Percentiles rank a stretch among this genome's conserved stretches.
phyloP scores from a whole-genome alignment of 1,140 invertebrate species.

The Periplaneta americana region DNA sequence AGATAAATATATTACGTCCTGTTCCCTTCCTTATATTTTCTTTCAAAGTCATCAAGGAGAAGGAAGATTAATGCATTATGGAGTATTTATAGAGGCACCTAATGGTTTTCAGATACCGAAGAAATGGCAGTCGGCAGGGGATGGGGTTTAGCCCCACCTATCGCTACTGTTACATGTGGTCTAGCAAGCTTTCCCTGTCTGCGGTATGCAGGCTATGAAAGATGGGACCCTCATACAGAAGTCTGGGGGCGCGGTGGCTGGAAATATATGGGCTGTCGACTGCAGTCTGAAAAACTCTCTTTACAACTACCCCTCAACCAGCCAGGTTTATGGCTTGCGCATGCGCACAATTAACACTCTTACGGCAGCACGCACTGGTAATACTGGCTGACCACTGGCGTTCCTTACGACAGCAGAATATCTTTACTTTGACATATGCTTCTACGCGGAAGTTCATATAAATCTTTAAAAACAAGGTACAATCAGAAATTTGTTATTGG shows the following conservation, averaged over 20 bases:
- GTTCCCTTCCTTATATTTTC: not conserved
- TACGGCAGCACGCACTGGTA: not conserved
- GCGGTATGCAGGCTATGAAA: not conserved
- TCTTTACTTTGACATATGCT: too few relatives aligned
- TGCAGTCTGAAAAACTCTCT: not conserved
- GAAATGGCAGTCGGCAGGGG: too few relatives aligned
- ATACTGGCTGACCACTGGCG: too few relatives aligned
- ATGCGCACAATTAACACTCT: not conserved
- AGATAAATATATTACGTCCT: not conserved
- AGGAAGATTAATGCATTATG: not conserved
- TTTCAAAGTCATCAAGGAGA: not conserved
- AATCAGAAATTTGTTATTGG: too few relatives aligned
- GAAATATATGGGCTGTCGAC: not conserved
- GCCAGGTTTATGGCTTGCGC: not conserved
- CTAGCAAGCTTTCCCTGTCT: not conserved
- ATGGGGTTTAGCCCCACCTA: too few relatives aligned
- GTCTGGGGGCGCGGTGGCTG: not conserved
- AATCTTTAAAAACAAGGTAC: too few relatives aligned
- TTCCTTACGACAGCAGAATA: too few relatives aligned
- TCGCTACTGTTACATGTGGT: too few relatives aligned
- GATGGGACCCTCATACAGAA: too few relatives aligned
- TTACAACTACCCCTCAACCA: not conserved
- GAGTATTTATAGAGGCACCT: not conserved
- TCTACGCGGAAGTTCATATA: too few relatives aligned
- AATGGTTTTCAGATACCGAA: conserved; percentile 1